A percentile compares a stretch with the other conserved stretches of the same genome.
Conservation (phyloP, 2,888 invertebrate genomes). For the Drosophila niveifrons region DNA sequence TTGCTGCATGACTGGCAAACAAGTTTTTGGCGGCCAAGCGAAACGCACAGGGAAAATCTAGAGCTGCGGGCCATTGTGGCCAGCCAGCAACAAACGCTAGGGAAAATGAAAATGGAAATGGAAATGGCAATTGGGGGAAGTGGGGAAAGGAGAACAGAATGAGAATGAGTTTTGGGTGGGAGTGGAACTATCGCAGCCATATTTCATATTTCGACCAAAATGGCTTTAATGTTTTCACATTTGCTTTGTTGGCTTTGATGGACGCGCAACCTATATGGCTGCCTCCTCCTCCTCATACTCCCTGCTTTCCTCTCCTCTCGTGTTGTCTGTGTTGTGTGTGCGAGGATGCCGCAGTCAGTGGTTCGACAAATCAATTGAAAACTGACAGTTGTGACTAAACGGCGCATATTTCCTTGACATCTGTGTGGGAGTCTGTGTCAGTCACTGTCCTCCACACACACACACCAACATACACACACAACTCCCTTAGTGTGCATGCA, state of each 20-base stretch:
- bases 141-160: conserved; percentile 11
- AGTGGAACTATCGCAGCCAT: conserved; percentile 64
- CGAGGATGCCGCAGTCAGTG: conserved; percentile 43
- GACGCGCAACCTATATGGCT: conserved; percentile 43
- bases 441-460: conserved; percentile 25
- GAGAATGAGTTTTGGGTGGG: not conserved
- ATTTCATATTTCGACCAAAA: conserved; percentile 68
- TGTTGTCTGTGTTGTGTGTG: not conserved
- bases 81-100: not conserved
- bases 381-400: conserved; percentile 81
- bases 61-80: conserved; percentile 49
- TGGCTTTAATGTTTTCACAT: conserved; percentile 81
- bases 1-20: conserved; percentile 76
- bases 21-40: conserved; percentile 75
- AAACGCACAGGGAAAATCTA: conserved; percentile 49
- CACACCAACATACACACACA: conserved; percentile 1
- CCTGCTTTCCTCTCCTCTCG: too few species aligned
- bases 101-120: conserved; percentile 61
- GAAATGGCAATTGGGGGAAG: conserved; percentile 30
- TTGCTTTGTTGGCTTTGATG: conserved; percentile 81
- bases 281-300: not conserved
- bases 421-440: conserved; percentile 66
- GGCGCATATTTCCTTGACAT: conserved; percentile 81
- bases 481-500: conserved; percentile 53
- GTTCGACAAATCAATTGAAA: conserved; percentile 79